Base-by-base conservation (phyloP, 2,888 invertebrate genomes). In the Thumatha senex region DNA sequence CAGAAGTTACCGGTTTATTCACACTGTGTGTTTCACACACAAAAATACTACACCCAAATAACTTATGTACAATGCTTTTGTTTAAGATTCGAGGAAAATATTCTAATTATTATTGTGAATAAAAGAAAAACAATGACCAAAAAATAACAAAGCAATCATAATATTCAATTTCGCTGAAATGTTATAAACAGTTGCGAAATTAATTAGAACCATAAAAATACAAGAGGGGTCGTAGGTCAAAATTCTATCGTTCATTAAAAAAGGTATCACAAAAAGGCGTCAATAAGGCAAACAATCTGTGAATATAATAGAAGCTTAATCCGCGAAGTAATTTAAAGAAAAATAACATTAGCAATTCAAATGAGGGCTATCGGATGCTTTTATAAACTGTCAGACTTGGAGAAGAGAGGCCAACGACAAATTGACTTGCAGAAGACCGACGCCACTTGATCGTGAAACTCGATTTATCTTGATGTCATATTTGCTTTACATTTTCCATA, bases 281-380 rank as follows among this genome's bases (percentile, higher is more conserved):
- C 80, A 77, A 84, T 84, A 76, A 76, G 70, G 76, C 79, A 77
- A 82, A 82, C 83, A 84, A 77, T 82, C 82, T 82, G 76, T 78
- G 81, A 82, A 83, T 85, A 85, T 86, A 83, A 88, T 84, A 80
- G 83, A 76, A 75, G 69, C 73, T 82, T 87, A 86, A 86, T 87
- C 82, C 78, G 65, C 77, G 70, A 82, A 84, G 89, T 88, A 86
- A 89, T 89, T 88, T 88, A 84, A 86, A 89, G 86, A 89, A 89
- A 89, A 89, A 89, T 89, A 89, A 87, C 87, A 89, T 89, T 89
- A 88, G 89, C 88, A 89, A 89, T 86, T 89, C 88, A 89, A 80
- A 89, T 89, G 80, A 78, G 70, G 35, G 77, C 82, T 81, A 83
- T 84, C 81, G 80, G 70, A 66, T 71, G 48, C 72, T 76, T 83